Conservation (phyloP, 2,888 invertebrate species). For the Campoplex nolae region DNA sequence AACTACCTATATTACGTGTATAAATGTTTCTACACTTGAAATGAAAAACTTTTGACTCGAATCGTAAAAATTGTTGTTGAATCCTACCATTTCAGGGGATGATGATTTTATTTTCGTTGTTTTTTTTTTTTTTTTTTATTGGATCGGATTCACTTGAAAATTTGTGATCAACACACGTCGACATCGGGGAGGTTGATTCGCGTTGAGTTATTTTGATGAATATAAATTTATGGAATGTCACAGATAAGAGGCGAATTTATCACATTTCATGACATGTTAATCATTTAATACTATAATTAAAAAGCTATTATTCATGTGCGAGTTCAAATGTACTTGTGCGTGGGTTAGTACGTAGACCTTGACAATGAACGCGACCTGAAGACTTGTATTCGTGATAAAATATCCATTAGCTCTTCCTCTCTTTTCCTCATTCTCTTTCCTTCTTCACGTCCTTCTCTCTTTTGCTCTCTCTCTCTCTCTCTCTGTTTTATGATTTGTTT, state of each 20-base stretch:
- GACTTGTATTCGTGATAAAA: constrained; percentile 46
- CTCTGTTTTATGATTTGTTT: constrained; percentile 83
- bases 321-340: constrained; percentile 3
- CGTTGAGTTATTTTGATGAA: not conserved
- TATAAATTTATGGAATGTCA: not conserved
- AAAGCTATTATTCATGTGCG: constrained; percentile 1
- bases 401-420: constrained; percentile 47
- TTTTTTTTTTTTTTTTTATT: not conserved
- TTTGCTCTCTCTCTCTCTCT: constrained; percentile 43
- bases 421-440: constrained; percentile 30
- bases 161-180: not conserved
- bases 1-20: constrained; percentile 15
- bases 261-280: not conserved
- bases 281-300: not conserved
- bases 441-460: constrained; percentile 13
- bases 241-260: not conserved
- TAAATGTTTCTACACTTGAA: not conserved
- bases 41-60: constrained; percentile 42
- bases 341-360: constrained; percentile 51
- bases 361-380: constrained; percentile 57
- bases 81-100: not conserved
- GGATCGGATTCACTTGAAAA: not conserved
- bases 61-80: constrained; percentile 21
- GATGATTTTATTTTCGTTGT: not conserved
- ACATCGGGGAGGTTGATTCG: not conserved